Conservation (phyloP, 2,113 vertebrate species). For the Chloropsis cyanopogon region DNA sequence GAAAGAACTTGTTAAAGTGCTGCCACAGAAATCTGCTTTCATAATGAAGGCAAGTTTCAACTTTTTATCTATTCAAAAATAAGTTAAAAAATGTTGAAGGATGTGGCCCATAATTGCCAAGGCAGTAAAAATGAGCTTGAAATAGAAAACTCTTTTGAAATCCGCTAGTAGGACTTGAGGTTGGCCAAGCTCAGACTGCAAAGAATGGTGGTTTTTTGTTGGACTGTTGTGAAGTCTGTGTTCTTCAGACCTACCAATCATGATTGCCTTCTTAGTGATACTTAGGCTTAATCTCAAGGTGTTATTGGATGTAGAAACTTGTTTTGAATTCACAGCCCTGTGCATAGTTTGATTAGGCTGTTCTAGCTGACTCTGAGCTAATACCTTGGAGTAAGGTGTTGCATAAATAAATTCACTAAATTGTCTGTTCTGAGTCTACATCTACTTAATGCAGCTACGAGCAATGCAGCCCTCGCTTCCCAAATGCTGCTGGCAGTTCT, state of each 20-base stretch:
- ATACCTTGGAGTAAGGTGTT: background rate
- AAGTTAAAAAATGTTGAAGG: background rate
- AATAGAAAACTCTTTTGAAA: background rate
- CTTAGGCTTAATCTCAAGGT: background rate
- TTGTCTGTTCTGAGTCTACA: background rate
- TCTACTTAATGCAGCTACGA: background rate
- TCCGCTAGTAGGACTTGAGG: background rate
- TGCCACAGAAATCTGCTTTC: background rate
- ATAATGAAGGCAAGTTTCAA: background rate
- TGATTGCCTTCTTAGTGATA: background rate
- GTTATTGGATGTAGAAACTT: background rate
- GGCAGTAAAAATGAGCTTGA: background rate
- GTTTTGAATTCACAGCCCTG: background rate
- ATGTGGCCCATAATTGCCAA: background rate
- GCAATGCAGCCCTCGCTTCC: background rate
- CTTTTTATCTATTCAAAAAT: background rate
- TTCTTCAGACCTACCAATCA: background rate
- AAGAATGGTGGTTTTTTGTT: background rate
- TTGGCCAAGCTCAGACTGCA: background rate
- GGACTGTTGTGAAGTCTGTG: background rate
- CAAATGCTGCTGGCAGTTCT: background rate
- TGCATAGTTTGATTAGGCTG: background rate
- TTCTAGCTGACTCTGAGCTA: background rate
- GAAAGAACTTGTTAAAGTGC: background rate
- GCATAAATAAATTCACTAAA: background rate